Base-by-base conservation (phyloP, 1,140 invertebrate species). In the Drosophila ambigua region DNA sequence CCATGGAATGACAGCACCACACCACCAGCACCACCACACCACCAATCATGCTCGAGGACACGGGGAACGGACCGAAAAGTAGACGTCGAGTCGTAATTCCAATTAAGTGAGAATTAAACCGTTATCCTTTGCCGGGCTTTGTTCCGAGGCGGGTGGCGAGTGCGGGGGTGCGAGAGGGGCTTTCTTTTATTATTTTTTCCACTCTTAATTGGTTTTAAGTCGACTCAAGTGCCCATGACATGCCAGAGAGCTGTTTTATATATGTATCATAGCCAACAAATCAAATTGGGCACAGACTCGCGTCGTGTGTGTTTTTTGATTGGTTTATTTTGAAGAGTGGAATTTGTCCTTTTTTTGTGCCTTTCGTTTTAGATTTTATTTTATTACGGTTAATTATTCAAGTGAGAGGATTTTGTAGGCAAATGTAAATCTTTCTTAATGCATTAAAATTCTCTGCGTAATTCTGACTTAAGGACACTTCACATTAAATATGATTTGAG, bases 51-150 rank as follows among this genome's bases (percentile, higher is more conserved):
- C 35, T 24, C 0, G 20, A 1, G 20, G 20, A 20, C 20, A 20
- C 20, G 20, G 20, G 62, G 64, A 71, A 44, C 50, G 45, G 51
- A 31, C 8, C 9, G 67, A 69, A 69, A 69, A 69, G 45, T 63
- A 55, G 53, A 44, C 74, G 35, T 53, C 83, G 78, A 88, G 28
- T 57, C 83, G 78, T 87, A 88, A 87, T 82, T 82, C 83, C 82
- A 87, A 87, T 87, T 87, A 87, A 87, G 77, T 82, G 78, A 74
- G 82, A 87, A 87, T 88, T 87, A 87, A 87, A 65, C 69, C 78
- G 78, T 76, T 78, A 72, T 65, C 66, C 69, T 64, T 64, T 46
- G 41, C 69, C 76, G 49, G 60, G 66, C 49, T 63, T 64, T 73
- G 60, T 61, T 48, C 45, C 20, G 20, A n/a, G 20, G 1, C 1